A percentile compares a stretch with the other conserved stretches of the same genome.
Conservation (phyloP, 2,797 vertebrate genomes). For the Lithobates sylvaticus region DNA sequence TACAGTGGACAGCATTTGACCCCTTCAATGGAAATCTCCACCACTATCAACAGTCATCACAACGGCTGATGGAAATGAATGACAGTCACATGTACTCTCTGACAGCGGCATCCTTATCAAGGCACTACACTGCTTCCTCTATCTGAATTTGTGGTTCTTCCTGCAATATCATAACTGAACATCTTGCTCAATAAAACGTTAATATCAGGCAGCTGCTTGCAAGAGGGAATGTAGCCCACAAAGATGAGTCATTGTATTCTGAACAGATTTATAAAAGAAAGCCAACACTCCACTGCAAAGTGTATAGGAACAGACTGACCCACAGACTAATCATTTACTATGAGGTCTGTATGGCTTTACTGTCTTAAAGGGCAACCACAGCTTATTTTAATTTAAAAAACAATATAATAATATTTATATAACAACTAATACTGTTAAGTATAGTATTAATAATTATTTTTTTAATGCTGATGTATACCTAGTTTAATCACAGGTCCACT, state of each 20-base stretch:
- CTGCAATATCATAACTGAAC: constrained; percentile 27
- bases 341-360: no score
- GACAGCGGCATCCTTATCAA: constrained; percentile 28
- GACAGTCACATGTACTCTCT: constrained; percentile 19
- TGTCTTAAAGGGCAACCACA: no score
- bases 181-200: constrained; percentile 52
- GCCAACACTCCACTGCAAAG: constrained; percentile 1
- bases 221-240: background rate
- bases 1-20: background rate
- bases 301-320: background rate
- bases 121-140: constrained; percentile 11
- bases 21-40: background rate
- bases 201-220: constrained; percentile 40
- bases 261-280: background rate
- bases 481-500: no score
- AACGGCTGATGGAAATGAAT: background rate
- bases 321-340: no score
- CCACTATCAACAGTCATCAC: constrained; percentile 4
- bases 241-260: constrained; percentile 31
- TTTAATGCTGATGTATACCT: no score
- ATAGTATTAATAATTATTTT: no score
- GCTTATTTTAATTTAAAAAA: no score
- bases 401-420: no score
- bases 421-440: no score
- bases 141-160: constrained; percentile 19